Evolutionary conservation across 2,797 vertebrate genomes (phyloP).

Genomic region (Macropodus opercularis): DNA sequence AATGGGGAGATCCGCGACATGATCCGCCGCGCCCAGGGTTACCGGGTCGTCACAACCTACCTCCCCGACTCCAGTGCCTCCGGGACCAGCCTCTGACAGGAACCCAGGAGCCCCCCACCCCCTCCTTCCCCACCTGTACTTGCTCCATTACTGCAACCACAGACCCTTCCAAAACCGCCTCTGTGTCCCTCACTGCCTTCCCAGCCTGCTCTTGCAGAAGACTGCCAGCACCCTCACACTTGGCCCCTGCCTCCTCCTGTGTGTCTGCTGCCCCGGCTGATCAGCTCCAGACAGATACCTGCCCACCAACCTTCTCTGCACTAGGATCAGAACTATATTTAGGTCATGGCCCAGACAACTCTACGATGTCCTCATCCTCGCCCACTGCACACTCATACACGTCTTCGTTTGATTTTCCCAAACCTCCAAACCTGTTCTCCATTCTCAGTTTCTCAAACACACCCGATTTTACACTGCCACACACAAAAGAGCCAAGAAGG

Average conservation of each 20-base stretch:
- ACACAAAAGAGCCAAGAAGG: constrained; percentile 40
- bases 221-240: constrained; percentile 74
- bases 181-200: constrained; percentile 11
- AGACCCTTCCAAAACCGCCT: constrained; percentile 72
- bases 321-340: constrained; percentile 19
- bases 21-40: constrained; percentile 95
- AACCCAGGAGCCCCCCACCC: constrained; percentile 78
- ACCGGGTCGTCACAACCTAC: constrained; percentile 93
- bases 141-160: constrained; percentile 39
- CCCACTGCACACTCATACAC: constrained; percentile 25
- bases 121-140: constrained; percentile 59
- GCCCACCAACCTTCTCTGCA: constrained; percentile 7
- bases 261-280: constrained; percentile 55
- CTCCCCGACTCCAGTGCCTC: constrained; percentile 95
- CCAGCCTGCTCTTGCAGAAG: constrained; percentile 42
- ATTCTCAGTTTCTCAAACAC: constrained; percentile 7
- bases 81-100: constrained; percentile 98
- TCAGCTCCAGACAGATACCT: constrained; percentile 43
- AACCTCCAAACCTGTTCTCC: constrained; percentile 56
- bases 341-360: constrained; percentile 2
- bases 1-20: constrained; percentile 98
- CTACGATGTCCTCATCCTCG: constrained; percentile 27
- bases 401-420: constrained; percentile 42
- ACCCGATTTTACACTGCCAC: constrained; percentile 35
- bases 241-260: constrained; percentile 72